These are phyloP conservation scores for Phaonia tiefii DNA, from an alignment of 2,888 invertebrate species.

Conservation along the genomic window DNA sequence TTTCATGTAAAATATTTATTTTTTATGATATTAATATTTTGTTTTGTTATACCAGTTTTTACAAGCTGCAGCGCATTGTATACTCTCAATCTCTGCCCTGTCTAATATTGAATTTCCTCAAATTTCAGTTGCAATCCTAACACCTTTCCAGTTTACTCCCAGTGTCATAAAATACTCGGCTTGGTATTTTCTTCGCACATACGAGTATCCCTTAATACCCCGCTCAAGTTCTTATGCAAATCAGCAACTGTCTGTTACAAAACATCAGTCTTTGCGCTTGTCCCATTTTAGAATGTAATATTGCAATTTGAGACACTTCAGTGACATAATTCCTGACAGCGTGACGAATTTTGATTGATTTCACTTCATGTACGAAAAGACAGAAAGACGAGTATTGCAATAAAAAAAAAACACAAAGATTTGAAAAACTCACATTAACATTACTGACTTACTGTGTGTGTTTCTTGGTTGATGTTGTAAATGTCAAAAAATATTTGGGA, in stretches of 20 bases:
- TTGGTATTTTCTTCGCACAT: too few relatives aligned
- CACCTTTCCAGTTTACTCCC: too few relatives aligned
- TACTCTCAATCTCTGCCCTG: too few relatives aligned
- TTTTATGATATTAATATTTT: too few relatives aligned
- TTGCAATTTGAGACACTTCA: constrained; percentile 78
- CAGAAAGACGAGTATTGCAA: background rate
- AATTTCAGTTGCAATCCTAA: too few relatives aligned
- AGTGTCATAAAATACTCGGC: too few relatives aligned
- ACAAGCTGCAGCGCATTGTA: too few relatives aligned
- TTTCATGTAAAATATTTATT: too few relatives aligned
- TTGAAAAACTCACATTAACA: constrained; percentile 40
- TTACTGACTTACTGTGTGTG: too few relatives aligned
- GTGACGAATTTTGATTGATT: constrained; percentile 79
- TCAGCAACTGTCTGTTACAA: constrained; percentile 33
- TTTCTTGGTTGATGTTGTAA: constrained; percentile 53
- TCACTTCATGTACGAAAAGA: constrained; percentile 53
- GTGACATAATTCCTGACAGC: constrained; percentile 79
- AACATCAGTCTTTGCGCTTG: background rate
- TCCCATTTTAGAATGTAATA: constrained; percentile 42
- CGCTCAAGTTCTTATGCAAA: constrained; percentile 56
- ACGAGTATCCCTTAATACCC: too few relatives aligned
- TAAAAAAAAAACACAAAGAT: background rate
- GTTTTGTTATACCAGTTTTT: too few relatives aligned
- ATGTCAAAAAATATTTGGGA: constrained; percentile 53
- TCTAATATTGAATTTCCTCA: too few relatives aligned